Conservation (phyloP, 2,888 invertebrate genomes). For the Boloria selene region DNA sequence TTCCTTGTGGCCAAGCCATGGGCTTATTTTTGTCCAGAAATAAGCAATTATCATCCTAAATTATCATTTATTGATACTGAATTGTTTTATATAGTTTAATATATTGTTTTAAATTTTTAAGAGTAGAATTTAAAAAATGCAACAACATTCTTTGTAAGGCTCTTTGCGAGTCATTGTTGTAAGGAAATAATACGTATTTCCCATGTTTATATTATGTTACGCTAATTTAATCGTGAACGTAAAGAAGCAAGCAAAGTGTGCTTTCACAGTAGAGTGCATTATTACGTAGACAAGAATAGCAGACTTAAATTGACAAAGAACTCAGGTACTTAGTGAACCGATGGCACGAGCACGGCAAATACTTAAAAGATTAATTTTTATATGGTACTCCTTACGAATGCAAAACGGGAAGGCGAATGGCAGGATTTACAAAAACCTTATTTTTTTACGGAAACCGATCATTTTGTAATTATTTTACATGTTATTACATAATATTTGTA, state of each 20-base stretch:
- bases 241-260: conserved; percentile 46
- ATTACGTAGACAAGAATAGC: conserved; percentile 43
- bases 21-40: not conserved
- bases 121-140: conserved; percentile 14
- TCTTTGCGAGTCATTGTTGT: conserved; percentile 26
- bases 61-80: no score
- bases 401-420: conserved; percentile 10
- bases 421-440: conserved; percentile 1
- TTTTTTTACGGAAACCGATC: conserved; percentile 8
- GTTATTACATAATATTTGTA: no score
- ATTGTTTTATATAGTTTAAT: not conserved
- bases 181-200: conserved; percentile 52
- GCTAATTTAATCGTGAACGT: conserved; percentile 51
- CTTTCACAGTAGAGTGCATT: conserved; percentile 43
- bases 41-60: no score
- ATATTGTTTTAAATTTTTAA: not conserved
- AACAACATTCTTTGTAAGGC: conserved; percentile 8
- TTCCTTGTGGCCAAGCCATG: not conserved
- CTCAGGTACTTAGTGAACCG: conserved; percentile 38
- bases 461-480: conserved; percentile 6
- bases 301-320: conserved; percentile 59
- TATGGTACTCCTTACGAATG: conserved; percentile 38
- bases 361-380: conserved; percentile 35
- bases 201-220: conserved; percentile 50
- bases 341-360: conserved; percentile 29